phyloP scores from a whole-genome alignment of 2,888 invertebrate genomes.

The Nemotelus nigrinus region DNA sequence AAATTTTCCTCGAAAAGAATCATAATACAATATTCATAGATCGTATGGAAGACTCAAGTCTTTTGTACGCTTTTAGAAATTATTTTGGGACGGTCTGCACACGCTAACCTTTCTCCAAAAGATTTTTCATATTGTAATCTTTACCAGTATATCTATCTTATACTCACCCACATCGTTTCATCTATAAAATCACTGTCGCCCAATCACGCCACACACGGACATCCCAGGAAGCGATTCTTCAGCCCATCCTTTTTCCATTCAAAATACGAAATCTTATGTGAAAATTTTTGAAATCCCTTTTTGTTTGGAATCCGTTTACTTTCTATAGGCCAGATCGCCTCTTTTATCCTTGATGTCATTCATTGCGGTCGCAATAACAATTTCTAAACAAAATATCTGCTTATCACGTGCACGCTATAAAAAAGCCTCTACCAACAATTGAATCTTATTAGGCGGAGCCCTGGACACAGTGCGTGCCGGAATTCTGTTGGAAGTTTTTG shows the following conservation, averaged over 20 bases:
- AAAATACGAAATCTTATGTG: conserved; percentile 2
- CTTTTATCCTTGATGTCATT: conserved; percentile 34
- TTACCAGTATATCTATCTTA: not conserved
- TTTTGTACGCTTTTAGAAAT: not conserved
- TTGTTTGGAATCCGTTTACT: not conserved
- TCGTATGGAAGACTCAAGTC: not conserved
- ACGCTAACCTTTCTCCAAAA: not conserved
- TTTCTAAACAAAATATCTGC: conserved; percentile 41
- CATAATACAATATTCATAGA: no score
- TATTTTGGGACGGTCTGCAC: conserved; percentile 23
- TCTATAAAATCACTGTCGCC: conserved; percentile 25
- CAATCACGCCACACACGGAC: not conserved
- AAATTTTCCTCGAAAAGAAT: no score
- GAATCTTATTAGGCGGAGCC: conserved; percentile 34
- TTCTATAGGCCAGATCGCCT: conserved; percentile 29
- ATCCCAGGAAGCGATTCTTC: conserved; percentile 21
- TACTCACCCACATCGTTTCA: no score
- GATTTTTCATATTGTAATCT: not conserved
- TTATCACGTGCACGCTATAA: conserved; percentile 39
- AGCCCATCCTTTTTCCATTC: conserved; percentile 11
- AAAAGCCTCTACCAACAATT: conserved; percentile 30
- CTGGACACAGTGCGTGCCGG: not conserved
- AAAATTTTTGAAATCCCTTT: not conserved
- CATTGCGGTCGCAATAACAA: conserved; percentile 40
- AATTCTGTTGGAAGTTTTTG: not conserved